Evolutionary conservation across 2,113 vertebrate species (phyloP), one percentile per base, ranked within the genome.

Genomic region (Hemicordylus capensis): DNA sequence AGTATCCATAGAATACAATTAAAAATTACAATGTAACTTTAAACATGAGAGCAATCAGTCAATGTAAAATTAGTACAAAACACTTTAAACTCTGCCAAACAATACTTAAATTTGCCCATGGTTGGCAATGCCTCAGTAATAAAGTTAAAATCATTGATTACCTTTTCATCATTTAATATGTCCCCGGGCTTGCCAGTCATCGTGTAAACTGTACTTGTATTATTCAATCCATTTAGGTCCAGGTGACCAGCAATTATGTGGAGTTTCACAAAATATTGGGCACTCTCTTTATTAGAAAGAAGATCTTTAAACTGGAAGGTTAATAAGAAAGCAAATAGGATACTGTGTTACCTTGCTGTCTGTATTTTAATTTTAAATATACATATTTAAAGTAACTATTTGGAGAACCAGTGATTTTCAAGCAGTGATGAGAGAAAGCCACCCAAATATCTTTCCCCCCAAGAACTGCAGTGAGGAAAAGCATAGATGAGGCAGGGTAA

Each of bases 181-280:
- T 97, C 97, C 24, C 94, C 98, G 0, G 96, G 85, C 88, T 96
- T 98, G 46, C 98, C 98, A 0, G 98, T 98, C 92, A 99, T 86
- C 5, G 97, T 99, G 74, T 98, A 98, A 93, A 97, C 97, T 10
- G 93, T 59, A 17, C 95, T 79, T 0, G 88, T 96, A 42, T 74
- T 94, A 81, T 96, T 97, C 94, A 99, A 93, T 2, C 10, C 86
- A n/a, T 95, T 94, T 0, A 90, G 93, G 22, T 91, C 91, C 93
- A 98, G 89, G 54, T 97, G 96, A 19, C 97, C 98, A 1, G 98
- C 97, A 64, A 98, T 96, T 91, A 98, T 89, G 88, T 99, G 98
- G 63, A 99, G 96, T 78, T 98, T 98, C 84, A 97, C 93, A 0
- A 98, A 96, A 94, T 98, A 97, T 26, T 93, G 95, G 17, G 96